phyloP scores from a whole-genome alignment of 2,888 invertebrate genomes.

The Scaptomyza cyrtandrae region DNA sequence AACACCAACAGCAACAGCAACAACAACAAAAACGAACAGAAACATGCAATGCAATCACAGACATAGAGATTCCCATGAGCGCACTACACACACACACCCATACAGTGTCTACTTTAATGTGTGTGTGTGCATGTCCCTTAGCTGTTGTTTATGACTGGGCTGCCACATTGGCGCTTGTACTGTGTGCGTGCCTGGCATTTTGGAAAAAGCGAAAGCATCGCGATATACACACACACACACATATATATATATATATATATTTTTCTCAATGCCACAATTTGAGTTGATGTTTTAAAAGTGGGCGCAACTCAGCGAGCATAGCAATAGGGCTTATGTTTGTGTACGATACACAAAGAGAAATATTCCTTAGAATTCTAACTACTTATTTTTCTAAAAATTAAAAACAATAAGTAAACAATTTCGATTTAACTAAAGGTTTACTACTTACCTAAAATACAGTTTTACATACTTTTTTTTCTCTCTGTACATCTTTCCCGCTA shows the following conservation, averaged over 20 bases:
- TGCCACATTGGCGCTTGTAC: constrained; percentile 64
- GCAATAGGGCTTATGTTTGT: constrained; percentile 35
- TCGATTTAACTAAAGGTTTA: too few relatives aligned
- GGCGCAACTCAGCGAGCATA: constrained; percentile 25
- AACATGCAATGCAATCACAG: constrained; percentile 78
- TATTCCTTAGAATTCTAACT: too few relatives aligned
- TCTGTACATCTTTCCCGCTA: too few relatives aligned
- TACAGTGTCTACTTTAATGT: constrained; percentile 14
- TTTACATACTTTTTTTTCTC: too few relatives aligned
- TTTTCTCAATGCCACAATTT: constrained; percentile 68
- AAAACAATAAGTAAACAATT: too few relatives aligned
- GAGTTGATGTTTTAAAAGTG: constrained; percentile 75
- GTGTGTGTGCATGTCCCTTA: constrained; percentile 49
- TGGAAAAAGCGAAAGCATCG: constrained; percentile 62
- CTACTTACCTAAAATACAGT: too few relatives aligned
- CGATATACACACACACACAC: constrained; percentile 31
- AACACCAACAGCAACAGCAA: constrained; percentile 41
- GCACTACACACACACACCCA: constrained; percentile 34
- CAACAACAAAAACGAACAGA: constrained; percentile 37
- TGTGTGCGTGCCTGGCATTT: constrained; percentile 71
- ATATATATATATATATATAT: constrained; percentile 5
- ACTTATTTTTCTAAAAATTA: too few relatives aligned
- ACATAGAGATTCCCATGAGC: constrained; percentile 71
- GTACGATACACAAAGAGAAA: not conserved
- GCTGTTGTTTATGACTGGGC: constrained; percentile 70